Percentiles rank a stretch among this genome's conserved stretches.
Conservation (phyloP, 2,888 invertebrate genomes). For the Portevinia maculata region DNA sequence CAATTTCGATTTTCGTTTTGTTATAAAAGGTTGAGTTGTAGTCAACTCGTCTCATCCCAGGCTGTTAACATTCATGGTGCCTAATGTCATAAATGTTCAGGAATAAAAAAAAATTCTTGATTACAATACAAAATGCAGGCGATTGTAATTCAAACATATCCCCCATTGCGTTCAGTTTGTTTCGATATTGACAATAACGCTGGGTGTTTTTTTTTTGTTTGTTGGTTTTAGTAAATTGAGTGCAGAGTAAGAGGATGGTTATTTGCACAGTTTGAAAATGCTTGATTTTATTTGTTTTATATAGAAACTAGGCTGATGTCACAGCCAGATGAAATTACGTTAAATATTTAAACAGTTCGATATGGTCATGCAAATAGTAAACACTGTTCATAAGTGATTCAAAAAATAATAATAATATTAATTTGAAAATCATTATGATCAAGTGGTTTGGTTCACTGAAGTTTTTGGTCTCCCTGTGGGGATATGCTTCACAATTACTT, state of each 20-base stretch:
- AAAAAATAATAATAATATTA: no score
- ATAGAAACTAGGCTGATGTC: no score
- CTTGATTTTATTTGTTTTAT: no score
- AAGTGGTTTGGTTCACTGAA: no score
- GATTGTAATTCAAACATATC: not conserved
- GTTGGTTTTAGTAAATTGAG: not conserved
- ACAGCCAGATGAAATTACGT: no score
- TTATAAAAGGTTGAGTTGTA: not conserved
- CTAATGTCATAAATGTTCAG: not conserved
- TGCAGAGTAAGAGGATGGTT: not conserved
- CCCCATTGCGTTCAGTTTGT: not conserved
- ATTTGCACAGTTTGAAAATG: no score
- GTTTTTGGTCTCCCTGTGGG: no score
- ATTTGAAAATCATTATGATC: no score
- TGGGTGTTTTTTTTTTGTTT: not conserved
- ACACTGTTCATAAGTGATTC: no score
- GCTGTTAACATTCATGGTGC: not conserved
- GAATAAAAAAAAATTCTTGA: not conserved
- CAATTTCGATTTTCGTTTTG: not conserved
- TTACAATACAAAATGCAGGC: not conserved
- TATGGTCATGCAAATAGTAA: no score
- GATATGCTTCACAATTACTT: no score
- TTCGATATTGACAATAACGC: not conserved
- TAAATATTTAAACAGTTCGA: no score
- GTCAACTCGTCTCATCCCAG: not conserved